These are phyloP conservation scores for Saiga tatarica DNA, from an alignment of 2,113 vertebrate genomes.

Conservation along the genomic window DNA sequence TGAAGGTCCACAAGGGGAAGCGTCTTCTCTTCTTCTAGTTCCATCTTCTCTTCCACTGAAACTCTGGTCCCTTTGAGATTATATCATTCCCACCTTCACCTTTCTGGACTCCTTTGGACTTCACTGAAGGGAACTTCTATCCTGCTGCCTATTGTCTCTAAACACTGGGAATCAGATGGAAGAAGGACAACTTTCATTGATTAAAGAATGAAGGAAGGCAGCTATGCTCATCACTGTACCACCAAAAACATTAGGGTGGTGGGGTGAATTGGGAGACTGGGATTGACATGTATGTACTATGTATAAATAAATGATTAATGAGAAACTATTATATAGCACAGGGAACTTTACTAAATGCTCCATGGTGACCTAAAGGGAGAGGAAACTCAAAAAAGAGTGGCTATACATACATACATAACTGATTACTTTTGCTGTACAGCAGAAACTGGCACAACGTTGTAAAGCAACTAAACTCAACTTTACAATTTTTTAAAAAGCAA, in stretches of 20 bases:
- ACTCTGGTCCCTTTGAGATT: background rate
- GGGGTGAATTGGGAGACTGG: background rate
- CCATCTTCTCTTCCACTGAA: background rate
- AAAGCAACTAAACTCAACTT: background rate
- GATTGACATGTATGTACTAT: background rate
- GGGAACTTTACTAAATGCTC: background rate
- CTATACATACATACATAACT: background rate
- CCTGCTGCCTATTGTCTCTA: background rate
- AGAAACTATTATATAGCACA: background rate
- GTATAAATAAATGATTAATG: background rate
- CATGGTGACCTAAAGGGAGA: background rate
- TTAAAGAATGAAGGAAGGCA: background rate
- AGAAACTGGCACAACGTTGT: background rate
- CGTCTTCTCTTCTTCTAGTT: background rate
- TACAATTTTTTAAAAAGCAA: rapidly evolving
- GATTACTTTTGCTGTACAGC: background rate
- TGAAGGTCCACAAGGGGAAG: background rate
- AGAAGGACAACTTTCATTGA: background rate
- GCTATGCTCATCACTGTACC: background rate
- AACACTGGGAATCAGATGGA: background rate
- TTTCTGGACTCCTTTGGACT: background rate
- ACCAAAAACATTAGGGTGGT: background rate
- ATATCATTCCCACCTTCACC: background rate
- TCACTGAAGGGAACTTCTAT: background rate
- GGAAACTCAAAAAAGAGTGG: background rate